Percentiles rank a stretch among this genome's conserved stretches.
These are phyloP conservation scores for Tachysurus fulvidraco DNA, from an alignment of 2,113 vertebrate species.

Conservation along the genomic window DNA sequence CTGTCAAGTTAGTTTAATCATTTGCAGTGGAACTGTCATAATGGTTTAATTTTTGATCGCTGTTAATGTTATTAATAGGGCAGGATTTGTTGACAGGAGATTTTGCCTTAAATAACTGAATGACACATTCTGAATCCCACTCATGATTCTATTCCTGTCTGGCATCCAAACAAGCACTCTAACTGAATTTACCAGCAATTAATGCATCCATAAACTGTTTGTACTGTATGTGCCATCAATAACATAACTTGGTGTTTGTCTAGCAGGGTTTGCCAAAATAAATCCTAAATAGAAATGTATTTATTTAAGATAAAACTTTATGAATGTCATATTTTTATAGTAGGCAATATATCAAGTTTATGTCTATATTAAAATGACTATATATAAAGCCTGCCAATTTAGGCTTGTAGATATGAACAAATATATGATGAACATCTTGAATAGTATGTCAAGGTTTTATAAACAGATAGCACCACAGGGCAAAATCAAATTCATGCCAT, in stretches of 20 bases:
- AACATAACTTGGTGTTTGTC: background rate
- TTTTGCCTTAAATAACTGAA: background rate
- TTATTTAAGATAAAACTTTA: background rate
- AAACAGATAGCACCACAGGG: background rate
- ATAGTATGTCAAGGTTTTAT: background rate
- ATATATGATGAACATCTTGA: background rate
- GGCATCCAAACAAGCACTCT: background rate
- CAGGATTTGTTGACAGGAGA: background rate
- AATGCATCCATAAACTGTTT: background rate
- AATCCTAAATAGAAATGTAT: background rate
- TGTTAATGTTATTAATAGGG: background rate
- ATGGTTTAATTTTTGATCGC: background rate
- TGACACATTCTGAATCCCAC: background rate
- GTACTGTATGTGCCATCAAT: background rate
- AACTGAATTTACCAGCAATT: background rate
- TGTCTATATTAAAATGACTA: background rate
- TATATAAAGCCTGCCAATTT: too few relatives aligned
- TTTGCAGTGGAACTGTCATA: background rate
- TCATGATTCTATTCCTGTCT: background rate
- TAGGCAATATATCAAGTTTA: background rate
- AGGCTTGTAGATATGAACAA: background rate
- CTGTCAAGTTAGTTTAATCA: background rate
- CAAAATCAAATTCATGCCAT: background rate
- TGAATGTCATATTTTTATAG: background rate
- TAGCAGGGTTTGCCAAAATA: background rate